Percentiles rank a stretch among this genome's conserved stretches.
These are phyloP conservation scores for Oryzias celebensis DNA, from an alignment of 2,113 vertebrate genomes.

Conservation along the genomic window DNA sequence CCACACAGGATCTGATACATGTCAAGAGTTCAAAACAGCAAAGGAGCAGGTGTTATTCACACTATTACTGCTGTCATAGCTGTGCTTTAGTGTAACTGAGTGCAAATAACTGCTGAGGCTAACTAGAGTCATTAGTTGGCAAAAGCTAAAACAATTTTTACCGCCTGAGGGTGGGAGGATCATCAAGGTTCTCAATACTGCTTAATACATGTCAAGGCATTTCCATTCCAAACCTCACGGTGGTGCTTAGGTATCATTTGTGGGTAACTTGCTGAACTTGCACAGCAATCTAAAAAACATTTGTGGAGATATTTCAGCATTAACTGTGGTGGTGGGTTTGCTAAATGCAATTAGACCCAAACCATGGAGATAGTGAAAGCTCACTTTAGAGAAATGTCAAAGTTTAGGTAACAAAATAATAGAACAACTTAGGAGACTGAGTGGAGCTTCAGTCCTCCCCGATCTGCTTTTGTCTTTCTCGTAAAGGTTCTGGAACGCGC, in stretches of 20 bases:
- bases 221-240: slow-evolving; percentile 9
- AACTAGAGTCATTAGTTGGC: neutral
- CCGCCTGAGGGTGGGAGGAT: neutral
- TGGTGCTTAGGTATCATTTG: neutral
- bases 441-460: too few species aligned
- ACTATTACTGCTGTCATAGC: neutral
- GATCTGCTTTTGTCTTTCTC: neutral
- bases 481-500: slow-evolving; percentile 20
- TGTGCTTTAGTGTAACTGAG: neutral
- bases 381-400: too few species aligned
- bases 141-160: neutral
- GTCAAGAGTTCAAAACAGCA: too few species aligned
- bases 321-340: neutral
- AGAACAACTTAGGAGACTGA: too few species aligned
- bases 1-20: too few species aligned
- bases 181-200: neutral
- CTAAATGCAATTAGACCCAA: neutral
- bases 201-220: neutral
- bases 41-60: neutral
- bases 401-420: too few species aligned
- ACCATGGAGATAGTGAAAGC: too few species aligned
- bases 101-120: neutral
- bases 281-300: neutral
- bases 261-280: neutral
- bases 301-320: neutral